Conservation (phyloP, 2,113 vertebrate species). For the Pygoscelis adeliae region DNA sequence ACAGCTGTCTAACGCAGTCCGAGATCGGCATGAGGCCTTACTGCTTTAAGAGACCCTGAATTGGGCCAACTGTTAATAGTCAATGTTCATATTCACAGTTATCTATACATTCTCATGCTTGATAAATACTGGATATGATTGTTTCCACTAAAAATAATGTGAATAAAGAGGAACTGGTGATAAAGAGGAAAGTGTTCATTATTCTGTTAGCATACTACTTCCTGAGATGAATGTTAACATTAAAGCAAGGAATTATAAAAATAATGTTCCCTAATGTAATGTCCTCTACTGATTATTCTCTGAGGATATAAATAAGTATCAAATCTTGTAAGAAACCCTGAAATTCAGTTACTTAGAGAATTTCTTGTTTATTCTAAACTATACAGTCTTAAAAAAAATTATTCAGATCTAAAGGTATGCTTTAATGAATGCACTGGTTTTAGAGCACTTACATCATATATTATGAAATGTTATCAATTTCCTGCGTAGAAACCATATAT, state of each 20-base stretch:
- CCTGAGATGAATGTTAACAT: not conserved
- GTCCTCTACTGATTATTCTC: not conserved
- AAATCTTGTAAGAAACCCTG: not conserved
- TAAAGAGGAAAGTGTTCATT: not conserved
- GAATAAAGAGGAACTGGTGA: not conserved
- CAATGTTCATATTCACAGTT: not conserved
- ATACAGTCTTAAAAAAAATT: not conserved
- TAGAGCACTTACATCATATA: not conserved
- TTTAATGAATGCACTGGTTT: not conserved
- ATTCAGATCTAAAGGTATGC: not conserved
- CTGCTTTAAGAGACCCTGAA: not conserved
- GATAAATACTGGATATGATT: not conserved
- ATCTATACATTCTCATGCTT: not conserved
- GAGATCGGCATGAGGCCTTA: not conserved
- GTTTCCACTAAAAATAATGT: not conserved
- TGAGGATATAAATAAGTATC: not conserved
- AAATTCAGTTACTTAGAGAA: not conserved
- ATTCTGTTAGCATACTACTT: not conserved
- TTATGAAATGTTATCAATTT: not conserved
- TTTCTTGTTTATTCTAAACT: not conserved
- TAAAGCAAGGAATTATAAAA: not conserved
- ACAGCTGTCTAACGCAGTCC: not conserved
- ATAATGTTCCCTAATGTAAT: not conserved
- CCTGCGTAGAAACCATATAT: not conserved
- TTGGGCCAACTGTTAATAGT: not conserved